Conservation (phyloP, 2,113 vertebrate species). For the Herpetotheres cachinnans region DNA sequence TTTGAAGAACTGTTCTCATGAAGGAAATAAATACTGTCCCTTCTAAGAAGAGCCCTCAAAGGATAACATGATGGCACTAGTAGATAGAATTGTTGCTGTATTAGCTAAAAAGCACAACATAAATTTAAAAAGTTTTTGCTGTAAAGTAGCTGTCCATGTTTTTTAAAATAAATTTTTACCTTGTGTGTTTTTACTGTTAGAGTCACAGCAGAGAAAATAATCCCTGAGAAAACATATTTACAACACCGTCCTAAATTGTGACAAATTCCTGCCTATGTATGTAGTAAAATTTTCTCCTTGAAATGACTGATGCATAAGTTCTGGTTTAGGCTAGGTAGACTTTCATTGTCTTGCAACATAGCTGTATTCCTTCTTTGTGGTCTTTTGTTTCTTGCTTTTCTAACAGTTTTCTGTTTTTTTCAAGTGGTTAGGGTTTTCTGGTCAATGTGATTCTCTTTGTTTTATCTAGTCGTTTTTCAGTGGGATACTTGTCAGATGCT, state of each 20-base stretch:
- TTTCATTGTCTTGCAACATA: background rate
- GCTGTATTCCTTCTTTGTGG: background rate
- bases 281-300: background rate
- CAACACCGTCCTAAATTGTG: background rate
- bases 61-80: background rate
- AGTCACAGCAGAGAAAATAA: background rate
- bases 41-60: background rate
- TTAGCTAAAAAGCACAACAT: background rate
- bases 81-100: background rate
- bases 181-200: background rate
- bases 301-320: background rate
- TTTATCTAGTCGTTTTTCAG: constrained; percentile 41
- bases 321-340: background rate
- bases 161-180: background rate
- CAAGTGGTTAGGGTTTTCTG: background rate
- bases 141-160: background rate
- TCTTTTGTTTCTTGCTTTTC: background rate
- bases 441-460: background rate
- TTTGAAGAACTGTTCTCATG: background rate
- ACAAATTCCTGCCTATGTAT: background rate
- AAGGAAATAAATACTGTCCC: background rate
- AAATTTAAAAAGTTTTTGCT: background rate
- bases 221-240: background rate
- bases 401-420: constrained; percentile 22
- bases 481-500: constrained; percentile 59